Percentiles rank a stretch among this genome's conserved stretches.
Evolutionary conservation across 2,888 invertebrate species (phyloP).

Genomic region (Yponomeuta sedellus): DNA sequence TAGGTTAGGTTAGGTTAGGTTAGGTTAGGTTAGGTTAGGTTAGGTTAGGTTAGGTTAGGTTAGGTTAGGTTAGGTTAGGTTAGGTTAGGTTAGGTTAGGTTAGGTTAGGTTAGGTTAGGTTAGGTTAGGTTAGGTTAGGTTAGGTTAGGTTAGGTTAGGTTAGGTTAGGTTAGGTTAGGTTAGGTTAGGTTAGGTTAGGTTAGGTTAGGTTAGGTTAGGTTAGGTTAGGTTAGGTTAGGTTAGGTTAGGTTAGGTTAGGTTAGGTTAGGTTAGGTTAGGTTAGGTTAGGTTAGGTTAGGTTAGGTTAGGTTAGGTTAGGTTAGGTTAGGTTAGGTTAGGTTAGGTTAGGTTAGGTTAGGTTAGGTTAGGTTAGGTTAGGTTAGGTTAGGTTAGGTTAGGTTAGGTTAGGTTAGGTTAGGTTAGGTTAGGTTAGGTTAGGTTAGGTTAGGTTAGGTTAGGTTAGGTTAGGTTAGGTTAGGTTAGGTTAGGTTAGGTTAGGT

Average conservation of each 20-base stretch:
- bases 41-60: conserved; percentile 24
- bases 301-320: conserved; percentile 24
- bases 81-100: conserved; percentile 16
- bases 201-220: conserved; percentile 27
- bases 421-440: conserved; percentile 28
- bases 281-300: conserved; percentile 26
- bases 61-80: conserved; percentile 16
- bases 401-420: conserved; percentile 23
- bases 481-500: conserved; percentile 26
- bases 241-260: conserved; percentile 26
- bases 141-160: conserved; percentile 25
- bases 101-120: conserved; percentile 15
- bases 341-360: conserved; percentile 23
- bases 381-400: conserved; percentile 24
- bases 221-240: conserved; percentile 28
- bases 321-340: conserved; percentile 24
- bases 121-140: conserved; percentile 24
- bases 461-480: conserved; percentile 26
- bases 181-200: conserved; percentile 27
- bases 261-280: conserved; percentile 29
- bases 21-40: conserved; percentile 29
- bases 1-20: conserved; percentile 29
- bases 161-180: conserved; percentile 26
- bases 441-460: conserved; percentile 27
- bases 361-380: conserved; percentile 27